Base-by-base conservation (phyloP, 2,888 invertebrate species). In the Yponomeuta plumbellus region DNA sequence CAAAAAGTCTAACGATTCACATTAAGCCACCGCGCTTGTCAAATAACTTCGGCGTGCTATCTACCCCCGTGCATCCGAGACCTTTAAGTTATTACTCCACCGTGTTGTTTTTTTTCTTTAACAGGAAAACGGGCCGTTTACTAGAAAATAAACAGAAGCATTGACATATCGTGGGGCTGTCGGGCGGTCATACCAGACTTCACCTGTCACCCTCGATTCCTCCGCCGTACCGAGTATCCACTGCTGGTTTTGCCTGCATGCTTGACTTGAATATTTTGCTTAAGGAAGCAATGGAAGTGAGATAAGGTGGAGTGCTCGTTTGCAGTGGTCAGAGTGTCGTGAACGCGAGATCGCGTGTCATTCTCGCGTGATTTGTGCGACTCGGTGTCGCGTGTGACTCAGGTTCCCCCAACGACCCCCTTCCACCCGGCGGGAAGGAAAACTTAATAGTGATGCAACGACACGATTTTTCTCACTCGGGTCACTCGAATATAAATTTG, bases 311-410 rank as follows among this genome's bases (percentile, higher is more conserved):
- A 17, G 13, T 74, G 76, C 67, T 77, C 57, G 52, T 39, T 40
- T 44, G n/a, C 44, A 61, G 26, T 59, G 39, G 34, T 44, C 74
- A 56, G 75, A 71, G 67, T 73, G 69, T 81, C 83, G 77, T 74
- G 66, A 71, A 68, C 68, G 65, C 20, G 66, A 73, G n/a, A 75
- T 88, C 80, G 88, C 88, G 88, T 88, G 88, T 74, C 76, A 70
- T 73, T 76, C 76, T 89, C 77, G 88, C 89, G 90, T 90, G 90
- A 88, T 90, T 88, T 86, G 88, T 86, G 80, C 76, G 79, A 78
- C 79, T 80, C 77, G 80, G 80, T 82, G 83, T 84, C 79, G 85
- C 85, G 86, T 85, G 88, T 88, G 87, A 88, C 86, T 86, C 58
- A 83, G 75, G 80, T 80, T 79, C 75, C 77, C 85, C 85, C 81